These are phyloP conservation scores for Leucosticte australis DNA, from an alignment of 2,113 vertebrate species.

Conservation along the genomic window DNA sequence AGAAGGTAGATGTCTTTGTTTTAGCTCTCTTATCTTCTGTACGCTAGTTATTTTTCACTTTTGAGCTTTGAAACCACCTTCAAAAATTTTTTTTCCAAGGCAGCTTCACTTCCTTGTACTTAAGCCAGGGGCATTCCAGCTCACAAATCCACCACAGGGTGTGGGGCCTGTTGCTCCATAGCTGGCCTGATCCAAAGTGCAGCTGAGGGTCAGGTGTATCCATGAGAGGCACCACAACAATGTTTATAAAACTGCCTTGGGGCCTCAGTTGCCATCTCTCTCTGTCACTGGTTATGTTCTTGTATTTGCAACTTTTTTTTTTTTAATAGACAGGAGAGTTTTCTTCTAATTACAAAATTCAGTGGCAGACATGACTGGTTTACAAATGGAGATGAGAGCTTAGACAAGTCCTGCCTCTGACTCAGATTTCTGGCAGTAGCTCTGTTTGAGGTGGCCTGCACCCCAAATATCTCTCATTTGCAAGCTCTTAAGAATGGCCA, in stretches of 20 bases:
- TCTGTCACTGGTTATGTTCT: background rate
- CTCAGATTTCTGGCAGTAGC: background rate
- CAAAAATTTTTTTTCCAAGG: background rate
- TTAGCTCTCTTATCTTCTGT: background rate
- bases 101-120: background rate
- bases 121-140: background rate
- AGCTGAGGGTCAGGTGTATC: background rate
- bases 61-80: background rate
- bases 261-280: background rate
- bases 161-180: background rate
- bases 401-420: background rate
- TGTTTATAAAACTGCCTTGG: background rate
- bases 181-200: accelerated
- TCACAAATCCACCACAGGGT: background rate
- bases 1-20: background rate
- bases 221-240: background rate
- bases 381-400: accelerated
- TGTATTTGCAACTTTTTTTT: background rate
- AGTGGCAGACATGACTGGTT: background rate
- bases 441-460: background rate
- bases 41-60: background rate
- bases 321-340: background rate
- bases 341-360: background rate
- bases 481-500: background rate
- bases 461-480: background rate